Evolutionary conservation across 2,797 vertebrate species (phyloP).

Genomic region (Gymnopithys bicolor): DNA sequence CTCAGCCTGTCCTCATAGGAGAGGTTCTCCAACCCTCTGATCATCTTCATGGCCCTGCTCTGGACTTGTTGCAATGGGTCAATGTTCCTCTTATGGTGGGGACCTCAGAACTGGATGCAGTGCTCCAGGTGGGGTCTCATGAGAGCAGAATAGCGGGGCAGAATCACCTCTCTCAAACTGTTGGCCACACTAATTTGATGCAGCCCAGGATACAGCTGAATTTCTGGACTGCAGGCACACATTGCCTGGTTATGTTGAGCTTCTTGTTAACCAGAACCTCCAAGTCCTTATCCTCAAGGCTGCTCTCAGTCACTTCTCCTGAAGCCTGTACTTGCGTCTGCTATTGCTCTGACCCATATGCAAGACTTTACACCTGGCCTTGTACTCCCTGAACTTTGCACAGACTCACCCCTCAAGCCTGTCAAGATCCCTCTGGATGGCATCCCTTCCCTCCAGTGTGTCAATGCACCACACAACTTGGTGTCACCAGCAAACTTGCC

Average conservation of each 20-base stretch:
- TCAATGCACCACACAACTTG: not conserved
- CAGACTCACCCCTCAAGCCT: not conserved
- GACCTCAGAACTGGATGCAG: not conserved
- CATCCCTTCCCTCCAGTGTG: not conserved
- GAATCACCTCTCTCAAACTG: not conserved
- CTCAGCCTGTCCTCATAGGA: not conserved
- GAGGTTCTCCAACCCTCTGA: not conserved
- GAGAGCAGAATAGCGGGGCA: no score
- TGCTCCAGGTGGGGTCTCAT: not conserved
- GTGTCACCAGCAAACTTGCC: not conserved
- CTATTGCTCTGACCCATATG: not conserved
- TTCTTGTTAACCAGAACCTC: not conserved
- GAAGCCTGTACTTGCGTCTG: not conserved
- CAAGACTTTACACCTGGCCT: not conserved
- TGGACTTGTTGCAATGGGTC: not conserved
- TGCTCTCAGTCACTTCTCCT: not conserved
- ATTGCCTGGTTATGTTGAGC: not conserved
- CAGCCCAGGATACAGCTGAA: not conserved
- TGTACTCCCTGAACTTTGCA: not conserved
- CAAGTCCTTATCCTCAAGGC: not conserved
- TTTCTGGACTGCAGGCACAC: not conserved
- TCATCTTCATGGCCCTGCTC: not conserved
- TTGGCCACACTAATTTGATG: accelerated
- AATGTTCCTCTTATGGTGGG: not conserved
- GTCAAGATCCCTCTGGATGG: not conserved